Evolutionary conservation across 2,113 vertebrate species (phyloP), one percentile per base, ranked within the genome.

Genomic region (Erythrocercus mccallii): DNA sequence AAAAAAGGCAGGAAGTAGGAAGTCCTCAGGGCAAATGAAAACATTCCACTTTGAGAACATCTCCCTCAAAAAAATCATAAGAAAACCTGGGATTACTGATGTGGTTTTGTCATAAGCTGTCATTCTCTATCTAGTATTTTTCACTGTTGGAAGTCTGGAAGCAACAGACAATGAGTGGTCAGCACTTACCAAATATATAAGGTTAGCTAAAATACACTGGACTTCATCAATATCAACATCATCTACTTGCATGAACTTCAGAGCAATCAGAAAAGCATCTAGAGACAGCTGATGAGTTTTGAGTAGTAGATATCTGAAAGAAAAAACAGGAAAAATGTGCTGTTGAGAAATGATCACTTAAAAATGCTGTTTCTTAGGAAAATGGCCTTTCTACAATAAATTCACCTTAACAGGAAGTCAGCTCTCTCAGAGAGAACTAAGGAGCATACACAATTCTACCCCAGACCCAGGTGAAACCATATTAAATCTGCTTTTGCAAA

Each of bases 201-300:
- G 98, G 96, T 99, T 99, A 68, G 99, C 99, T 83, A 99, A 97
- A 97, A 99, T 98, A 86, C 99, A 99, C 97, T 99, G 99, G 54
- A 99, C 99, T 96, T 99, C 99, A 44, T 99, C 99, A 5, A 99
- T 97, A 97, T 99, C 99, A 73, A 99, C 99, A 9, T 99, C 99
- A 9, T 99, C 98, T 86, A 99, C 98, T 94, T 99, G 98, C 99
- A 99, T 99, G 98, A 99, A 99, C 95, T 95, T 98, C 95, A 99
- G 96, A 23, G 99, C 97, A 73, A 99, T 98, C 35, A 99, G 97
- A 95, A 99, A 99, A 13, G 99, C 98, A 54, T 99, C 99, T 33
- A 99, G 97, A 50, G 99, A 99, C 5, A 99, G 96, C 94, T 99
- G 99, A 95, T 99, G 99, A 8, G 99, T 99, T 96, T 97, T 98